Base-by-base conservation (phyloP, 2,113 vertebrate species). In the Cyprinus carpio region DNA sequence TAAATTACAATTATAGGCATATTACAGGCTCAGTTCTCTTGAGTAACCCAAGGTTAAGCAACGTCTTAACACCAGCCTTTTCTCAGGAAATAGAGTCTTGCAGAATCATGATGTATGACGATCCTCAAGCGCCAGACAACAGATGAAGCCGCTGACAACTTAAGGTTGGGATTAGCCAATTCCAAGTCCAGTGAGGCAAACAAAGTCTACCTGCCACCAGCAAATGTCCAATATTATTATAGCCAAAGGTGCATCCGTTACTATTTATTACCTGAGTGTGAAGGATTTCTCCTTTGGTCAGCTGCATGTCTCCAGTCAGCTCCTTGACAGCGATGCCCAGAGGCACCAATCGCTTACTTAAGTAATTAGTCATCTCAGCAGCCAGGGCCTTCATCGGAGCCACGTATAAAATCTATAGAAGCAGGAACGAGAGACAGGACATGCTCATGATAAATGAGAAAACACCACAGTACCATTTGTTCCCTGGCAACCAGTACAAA, bases 301-400 rank as follows among this genome's bases (percentile, higher is more conserved):
- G 95, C 85, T 99, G 97, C 97, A 99, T 99, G 93, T 99, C 98
- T 87, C 98, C 97, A 81, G 97, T 99, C 90, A 99, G 84, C 89
- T 99, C 98, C 91, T 97, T 99, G 89, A 99, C 97, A 64, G 91
- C 16, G 74, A 99, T 97, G 91, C 97, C 96, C 82, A 99, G 94
- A 25, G 97, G 95, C 85, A 98, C 97, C 90, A 99, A 92, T 76
- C 97, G 96, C 93, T 96, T 99, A 92, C 97, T 96, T 95, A 99
- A 99, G 94, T 99, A 98, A 93, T 97, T 98, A 90, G 97, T 99
- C 98, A 99, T 99, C 94, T 99, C 98, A 23, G 98, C 98, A 94
- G 98, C 98, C 95, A 99, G 93, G 88, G 98, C 98, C 93, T 99
- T 99, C 98, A 99, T 99, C 65, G 98, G 98, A 93, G 97, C 97